phyloP scores from a whole-genome alignment of 2,113 vertebrate species.

The Garra rufa region DNA sequence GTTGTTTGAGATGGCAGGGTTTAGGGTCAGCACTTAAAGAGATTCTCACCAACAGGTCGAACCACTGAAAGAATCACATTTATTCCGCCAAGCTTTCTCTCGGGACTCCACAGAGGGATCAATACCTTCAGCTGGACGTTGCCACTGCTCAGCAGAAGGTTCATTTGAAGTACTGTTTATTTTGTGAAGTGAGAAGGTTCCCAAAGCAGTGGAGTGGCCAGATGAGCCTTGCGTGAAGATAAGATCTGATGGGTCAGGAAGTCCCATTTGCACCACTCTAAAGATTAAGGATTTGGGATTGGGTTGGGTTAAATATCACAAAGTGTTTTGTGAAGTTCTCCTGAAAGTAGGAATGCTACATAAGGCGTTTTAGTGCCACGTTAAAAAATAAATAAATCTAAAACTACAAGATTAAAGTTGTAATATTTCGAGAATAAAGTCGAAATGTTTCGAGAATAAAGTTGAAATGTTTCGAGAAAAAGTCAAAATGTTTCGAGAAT shows the following conservation, averaged over 20 bases:
- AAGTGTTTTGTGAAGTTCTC: background rate
- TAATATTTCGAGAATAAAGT: background rate
- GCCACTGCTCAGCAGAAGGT: slow-evolving; percentile 27
- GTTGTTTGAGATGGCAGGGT: slow-evolving; percentile 27
- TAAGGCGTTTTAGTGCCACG: no score
- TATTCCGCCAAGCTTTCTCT: slow-evolving; percentile 25
- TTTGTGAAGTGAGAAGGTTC: slow-evolving; percentile 27
- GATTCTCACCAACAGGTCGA: slow-evolving; percentile 32
- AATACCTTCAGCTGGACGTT: slow-evolving; percentile 42
- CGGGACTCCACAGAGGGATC: slow-evolving; percentile 48
- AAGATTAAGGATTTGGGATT: slow-evolving; percentile 10
- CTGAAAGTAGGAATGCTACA: background rate
- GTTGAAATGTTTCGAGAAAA: no score
- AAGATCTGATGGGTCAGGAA: slow-evolving; percentile 30
- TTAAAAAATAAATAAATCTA: no score
- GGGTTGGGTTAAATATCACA: background rate
- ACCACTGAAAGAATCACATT: slow-evolving; percentile 25
- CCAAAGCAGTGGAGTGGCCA: slow-evolving; percentile 22
- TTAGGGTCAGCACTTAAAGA: slow-evolving; percentile 32
- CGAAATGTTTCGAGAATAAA: background rate
- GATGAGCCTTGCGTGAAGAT: slow-evolving; percentile 33
- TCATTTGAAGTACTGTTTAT: slow-evolving; percentile 42
- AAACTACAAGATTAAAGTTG: no score
- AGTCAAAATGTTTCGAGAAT: no score
- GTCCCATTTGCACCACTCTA: slow-evolving; percentile 10